Evolutionary conservation across 2,113 vertebrate species (phyloP), one percentile per base, ranked within the genome.

Genomic region (Galeopterus variegatus): DNA sequence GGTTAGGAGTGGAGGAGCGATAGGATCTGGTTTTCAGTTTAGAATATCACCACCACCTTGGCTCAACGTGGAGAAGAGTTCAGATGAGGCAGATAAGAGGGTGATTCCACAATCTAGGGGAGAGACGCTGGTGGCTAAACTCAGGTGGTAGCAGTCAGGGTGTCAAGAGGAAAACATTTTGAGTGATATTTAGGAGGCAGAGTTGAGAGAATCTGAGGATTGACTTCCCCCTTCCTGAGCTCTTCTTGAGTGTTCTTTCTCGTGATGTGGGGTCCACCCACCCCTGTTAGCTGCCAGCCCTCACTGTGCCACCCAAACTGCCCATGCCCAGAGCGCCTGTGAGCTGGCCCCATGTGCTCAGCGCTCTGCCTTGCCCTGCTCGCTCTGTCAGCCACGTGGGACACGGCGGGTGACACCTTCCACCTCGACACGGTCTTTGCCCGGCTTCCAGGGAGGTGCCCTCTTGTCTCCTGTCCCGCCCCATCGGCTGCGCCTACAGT

Each of bases 401-500:
- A 48, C 36, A 3, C 17, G 0, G 50, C 26, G 3, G 11, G 23
- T 3, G 2, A 1, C 3, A 17, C 5, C 28, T 11, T 31, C 50
- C 21, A 31, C 31, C 28, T 6, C 3, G 31, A 33, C 1, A 14
- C 0, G 1, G 8, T 31, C 84, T 54, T 14, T 19, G 8, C 26
- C 8, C 10, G 65, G 45, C 65, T 64, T 31, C 58, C n/a, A 41
- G 54, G 28, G 52, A 24, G 33, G 23, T 31, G 8, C 4, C 0
- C 0, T 26, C 28, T 18, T 2, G 23, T 24, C 6, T 33, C 65
- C 60, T 36, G 24, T 1, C 21, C 33, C 6, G 14, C 65, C 26
- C 54, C 5, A 1, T 33, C 8, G 41, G 12, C 3, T 9, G 73
- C 54, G 4, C 8, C 52, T 36, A 2, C 18, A 0, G 3, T 6